Conservation (phyloP, 2,888 invertebrate species). For the Biston betularia region DNA sequence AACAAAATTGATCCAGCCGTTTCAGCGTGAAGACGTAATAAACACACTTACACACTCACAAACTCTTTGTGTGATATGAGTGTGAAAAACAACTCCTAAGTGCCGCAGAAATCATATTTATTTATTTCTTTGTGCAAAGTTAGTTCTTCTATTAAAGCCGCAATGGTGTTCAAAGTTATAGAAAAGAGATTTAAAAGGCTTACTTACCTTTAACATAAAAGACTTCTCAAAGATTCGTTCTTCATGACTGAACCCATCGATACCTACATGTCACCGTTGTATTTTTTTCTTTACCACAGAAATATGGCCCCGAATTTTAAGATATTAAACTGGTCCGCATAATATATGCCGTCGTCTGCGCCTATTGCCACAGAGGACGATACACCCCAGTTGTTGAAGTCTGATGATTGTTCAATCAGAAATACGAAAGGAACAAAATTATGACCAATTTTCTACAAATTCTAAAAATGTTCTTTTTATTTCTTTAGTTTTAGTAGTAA, state of each 20-base stretch:
- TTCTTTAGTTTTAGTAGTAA: no score
- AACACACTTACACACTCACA: no score
- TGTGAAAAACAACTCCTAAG: no score
- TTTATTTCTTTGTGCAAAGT: no score
- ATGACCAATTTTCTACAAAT: no score
- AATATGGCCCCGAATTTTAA: slow-evolving; percentile 58
- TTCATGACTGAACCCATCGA: slow-evolving; percentile 17
- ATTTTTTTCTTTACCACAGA: slow-evolving; percentile 36
- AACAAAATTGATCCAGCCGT: no score
- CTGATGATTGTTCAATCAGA: not conserved
- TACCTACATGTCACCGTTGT: not conserved
- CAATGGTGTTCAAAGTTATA: not conserved
- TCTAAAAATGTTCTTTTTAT: no score
- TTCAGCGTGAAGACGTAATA: no score
- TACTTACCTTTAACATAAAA: not conserved
- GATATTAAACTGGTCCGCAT: slow-evolving; percentile 67
- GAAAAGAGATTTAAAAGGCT: not conserved
- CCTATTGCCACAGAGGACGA: slow-evolving; percentile 18
- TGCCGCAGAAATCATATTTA: no score
- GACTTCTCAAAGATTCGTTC: slow-evolving; percentile 2
- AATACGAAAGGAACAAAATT: not conserved
- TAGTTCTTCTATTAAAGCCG: no score
- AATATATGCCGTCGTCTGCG: slow-evolving; percentile 62
- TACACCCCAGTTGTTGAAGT: slow-evolving; percentile 11
- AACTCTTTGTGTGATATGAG: no score